Conservation (phyloP, 2,888 invertebrate species). For the Boloria selene region DNA sequence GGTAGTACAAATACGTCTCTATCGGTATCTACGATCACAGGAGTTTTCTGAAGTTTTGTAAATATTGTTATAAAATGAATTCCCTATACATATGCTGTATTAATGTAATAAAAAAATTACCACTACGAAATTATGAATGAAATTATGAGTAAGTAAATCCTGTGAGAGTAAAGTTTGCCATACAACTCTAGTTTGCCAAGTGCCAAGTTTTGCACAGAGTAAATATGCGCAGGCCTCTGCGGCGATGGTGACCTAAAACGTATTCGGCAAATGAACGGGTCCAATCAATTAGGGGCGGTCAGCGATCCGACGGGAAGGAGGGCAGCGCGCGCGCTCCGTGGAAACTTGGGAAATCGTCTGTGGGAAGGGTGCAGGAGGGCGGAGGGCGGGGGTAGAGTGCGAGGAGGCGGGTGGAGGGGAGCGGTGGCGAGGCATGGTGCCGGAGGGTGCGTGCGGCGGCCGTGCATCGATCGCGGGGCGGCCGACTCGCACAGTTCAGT, state of each 20-base stretch:
- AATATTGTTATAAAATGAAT: no score
- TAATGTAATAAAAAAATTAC: neutral
- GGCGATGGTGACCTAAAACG: constrained; percentile 78
- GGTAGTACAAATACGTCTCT: no score
- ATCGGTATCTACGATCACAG: no score
- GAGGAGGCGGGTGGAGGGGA: constrained; percentile 57
- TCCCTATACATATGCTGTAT: no score
- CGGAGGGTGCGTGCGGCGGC: constrained; percentile 73
- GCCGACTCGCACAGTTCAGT: constrained; percentile 57
- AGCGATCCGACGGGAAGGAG: constrained; percentile 79
- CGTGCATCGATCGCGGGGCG: constrained; percentile 65
- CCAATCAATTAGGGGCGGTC: constrained; percentile 82
- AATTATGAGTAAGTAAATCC: constrained; percentile 10
- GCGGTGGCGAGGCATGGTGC: constrained; percentile 52
- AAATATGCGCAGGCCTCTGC: constrained; percentile 64
- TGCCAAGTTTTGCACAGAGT: constrained; percentile 35
- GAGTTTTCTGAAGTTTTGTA: no score
- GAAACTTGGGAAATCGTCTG: constrained; percentile 77
- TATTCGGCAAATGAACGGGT: constrained; percentile 74
- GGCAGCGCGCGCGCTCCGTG: constrained; percentile 83
- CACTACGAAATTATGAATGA: neutral
- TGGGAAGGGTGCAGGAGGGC: constrained; percentile 56
- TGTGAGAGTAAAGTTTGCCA: constrained; percentile 16
- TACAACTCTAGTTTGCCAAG: constrained; percentile 25
- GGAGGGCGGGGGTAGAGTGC: constrained; percentile 49